A percentile compares a stretch with the other conserved stretches of the same genome.
phyloP scores from a whole-genome alignment of 2,888 invertebrate genomes.

The Crepidodera aurea region DNA sequence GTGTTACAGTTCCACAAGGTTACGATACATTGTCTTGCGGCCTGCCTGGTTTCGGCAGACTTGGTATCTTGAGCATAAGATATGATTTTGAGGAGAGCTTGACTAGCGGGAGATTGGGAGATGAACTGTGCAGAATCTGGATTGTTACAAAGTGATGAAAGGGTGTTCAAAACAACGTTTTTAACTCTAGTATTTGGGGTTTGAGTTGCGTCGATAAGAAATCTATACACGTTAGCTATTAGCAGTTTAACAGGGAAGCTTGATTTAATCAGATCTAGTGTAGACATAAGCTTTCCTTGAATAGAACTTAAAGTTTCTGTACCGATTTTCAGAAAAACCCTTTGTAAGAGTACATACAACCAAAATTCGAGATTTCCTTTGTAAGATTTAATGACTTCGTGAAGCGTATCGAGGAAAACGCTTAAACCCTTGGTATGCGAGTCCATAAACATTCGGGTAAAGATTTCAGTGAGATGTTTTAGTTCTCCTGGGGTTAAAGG shows the following conservation, averaged over 20 bases:
- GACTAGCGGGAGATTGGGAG: constrained; percentile 64
- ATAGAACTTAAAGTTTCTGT: constrained; percentile 92
- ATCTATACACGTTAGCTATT: constrained; percentile 75
- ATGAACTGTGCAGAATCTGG: constrained; percentile 65
- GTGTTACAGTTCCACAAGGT: constrained; percentile 92
- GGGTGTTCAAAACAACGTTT: constrained; percentile 76
- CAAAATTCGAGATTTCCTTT: constrained; percentile 89
- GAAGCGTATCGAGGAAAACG: constrained; percentile 90
- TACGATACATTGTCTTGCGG: constrained; percentile 71
- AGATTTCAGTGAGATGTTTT: constrained; percentile 88
- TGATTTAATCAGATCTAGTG: constrained; percentile 78
- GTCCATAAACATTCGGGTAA: constrained; percentile 97
- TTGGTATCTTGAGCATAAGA: constrained; percentile 74
- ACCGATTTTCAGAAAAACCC: constrained; percentile 80
- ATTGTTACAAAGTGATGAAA: constrained; percentile 70
- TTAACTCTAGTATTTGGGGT: constrained; percentile 88
- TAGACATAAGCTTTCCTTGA: constrained; percentile 88
- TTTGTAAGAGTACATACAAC: constrained; percentile 85
- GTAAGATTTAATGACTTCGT: constrained; percentile 87
- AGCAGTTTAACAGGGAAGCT: constrained; percentile 74
- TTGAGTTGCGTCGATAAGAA: constrained; percentile 90
- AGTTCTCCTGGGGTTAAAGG: constrained; percentile 75
- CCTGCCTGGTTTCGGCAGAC: constrained; percentile 74
- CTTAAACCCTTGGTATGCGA: constrained; percentile 94
- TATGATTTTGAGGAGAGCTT: constrained; percentile 78